Percentiles rank a stretch among this genome's conserved stretches.
phyloP scores from a whole-genome alignment of 35 echinoderm and acorn worm genomes.

The Eucidaris tribuloides region DNA sequence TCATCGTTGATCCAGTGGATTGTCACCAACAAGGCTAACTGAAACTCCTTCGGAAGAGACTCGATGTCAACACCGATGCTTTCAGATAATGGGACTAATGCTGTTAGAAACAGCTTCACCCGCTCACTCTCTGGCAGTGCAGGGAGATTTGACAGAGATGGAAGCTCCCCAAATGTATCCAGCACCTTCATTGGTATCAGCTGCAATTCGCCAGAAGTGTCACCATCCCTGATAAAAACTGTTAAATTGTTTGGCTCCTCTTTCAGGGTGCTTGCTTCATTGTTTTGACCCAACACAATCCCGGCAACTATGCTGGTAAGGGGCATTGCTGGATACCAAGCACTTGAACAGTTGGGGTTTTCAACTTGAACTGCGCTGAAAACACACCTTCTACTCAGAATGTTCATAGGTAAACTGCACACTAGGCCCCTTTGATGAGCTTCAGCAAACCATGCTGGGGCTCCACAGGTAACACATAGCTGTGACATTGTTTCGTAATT shows the following conservation, averaged over 20 bases:
- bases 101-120: background rate
- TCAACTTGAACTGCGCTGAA: conserved; percentile 40
- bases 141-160: background rate
- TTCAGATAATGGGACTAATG: background rate
- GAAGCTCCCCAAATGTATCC: conserved; percentile 33
- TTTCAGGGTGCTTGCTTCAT: background rate
- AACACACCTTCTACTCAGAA: conserved; percentile 17
- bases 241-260: background rate
- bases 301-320: background rate
- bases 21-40: conserved; percentile 26
- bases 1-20: conserved; percentile 28
- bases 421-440: background rate
- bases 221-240: conserved; percentile 15
- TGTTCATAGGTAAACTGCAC: background rate
- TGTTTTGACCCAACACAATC: background rate
- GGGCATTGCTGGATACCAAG: background rate
- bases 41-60: conserved; percentile 24
- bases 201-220: conserved; percentile 10
- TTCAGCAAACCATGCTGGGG: conserved; percentile 18
- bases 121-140: background rate
- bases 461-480: background rate
- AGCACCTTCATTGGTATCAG: conserved; percentile 1
- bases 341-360: background rate
- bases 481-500: background rate
- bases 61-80: background rate